Base-by-base conservation (phyloP, 1,140 invertebrate genomes). In the Ganaspis sp. region DNA sequence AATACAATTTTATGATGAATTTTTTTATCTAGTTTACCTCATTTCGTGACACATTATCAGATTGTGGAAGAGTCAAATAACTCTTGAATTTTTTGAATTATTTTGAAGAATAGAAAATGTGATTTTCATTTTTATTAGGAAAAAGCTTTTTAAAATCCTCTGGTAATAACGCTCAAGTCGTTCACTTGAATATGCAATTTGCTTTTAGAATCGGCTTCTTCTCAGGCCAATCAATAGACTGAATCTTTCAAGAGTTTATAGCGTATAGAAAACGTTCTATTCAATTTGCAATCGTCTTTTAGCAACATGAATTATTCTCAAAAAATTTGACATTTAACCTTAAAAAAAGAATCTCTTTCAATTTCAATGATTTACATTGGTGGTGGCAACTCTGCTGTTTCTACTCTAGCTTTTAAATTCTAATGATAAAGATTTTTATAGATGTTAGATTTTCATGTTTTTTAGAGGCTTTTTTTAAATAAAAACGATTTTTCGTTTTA, bases 131-230 rank as follows among this genome's bases (percentile, higher is more conserved):
- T 29, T 29, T 64, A 64, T 34, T 64, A n/a, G 26, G 58, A 8
- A 64, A 64, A 26, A 64, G 58, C 23, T 64, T 64, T 29, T 64
- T 64, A 64, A 64, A 64, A 64, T 64, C 58, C 58, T 64, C 15
- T 29, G 23, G 26, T 64, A 64, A 29, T 29, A 64, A 26, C 26
- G 15, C 12, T 34, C 58, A n/a, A 64, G 23, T 29, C 58, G 58
- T 29, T 64, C 58, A 64, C 58, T 64, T 29, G 58, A 29, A 34
- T 29, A 29, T 64, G 58, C 58, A 34, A 64, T 64, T 64, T 64
- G 58, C 58, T 64, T 64, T 64, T 29, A 64, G 58, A 64, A 64
- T 64, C 58, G 23, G 23, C 58, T 64, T 64, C 58, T 64, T 64
- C 58, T 64, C 26, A 64, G 58, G 23, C 15, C 58, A 64, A 64